Evolutionary conservation across 2,888 invertebrate genomes (phyloP).

Genomic region (Chesias legatella): DNA sequence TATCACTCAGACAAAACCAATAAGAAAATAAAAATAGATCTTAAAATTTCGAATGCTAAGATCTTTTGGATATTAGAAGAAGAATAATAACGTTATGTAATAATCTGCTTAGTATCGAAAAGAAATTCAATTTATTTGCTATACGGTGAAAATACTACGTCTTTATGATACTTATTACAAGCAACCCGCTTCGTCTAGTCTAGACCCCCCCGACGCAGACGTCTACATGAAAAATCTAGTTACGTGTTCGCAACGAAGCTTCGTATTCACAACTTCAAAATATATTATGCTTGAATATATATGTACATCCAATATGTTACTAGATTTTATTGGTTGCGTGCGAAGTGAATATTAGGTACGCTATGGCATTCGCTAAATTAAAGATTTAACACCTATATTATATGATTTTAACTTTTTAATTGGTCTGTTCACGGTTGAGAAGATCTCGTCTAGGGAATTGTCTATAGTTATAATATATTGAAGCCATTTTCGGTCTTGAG

Average conservation of each 20-base stretch:
- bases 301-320: constrained; percentile 13
- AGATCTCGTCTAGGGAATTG: constrained; percentile 8
- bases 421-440: constrained; percentile 36
- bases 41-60: too few relatives aligned
- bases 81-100: constrained; percentile 2
- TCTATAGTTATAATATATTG: constrained; percentile 29
- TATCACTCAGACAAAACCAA: too few relatives aligned
- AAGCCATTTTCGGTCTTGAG: constrained; percentile 16
- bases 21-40: too few relatives aligned
- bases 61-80: too few relatives aligned
- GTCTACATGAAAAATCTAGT: constrained; percentile 11
- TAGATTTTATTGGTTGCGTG: constrained; percentile 45
- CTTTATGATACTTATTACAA: constrained; percentile 11
- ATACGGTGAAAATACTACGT: constrained; percentile 12
- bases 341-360: constrained; percentile 41
- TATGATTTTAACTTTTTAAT: constrained; percentile 42
- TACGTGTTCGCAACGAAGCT: constrained; percentile 4
- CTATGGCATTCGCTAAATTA: constrained; percentile 61
- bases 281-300: not conserved
- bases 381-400: constrained; percentile 57
- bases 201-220: constrained; percentile 9
- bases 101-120: constrained; percentile 12
- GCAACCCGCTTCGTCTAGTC: constrained; percentile 19
- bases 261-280: too few relatives aligned
- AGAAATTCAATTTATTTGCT: constrained; percentile 18